phyloP scores from a whole-genome alignment of 2,113 vertebrate genomes.

The Porphyrio hochstetteri region DNA sequence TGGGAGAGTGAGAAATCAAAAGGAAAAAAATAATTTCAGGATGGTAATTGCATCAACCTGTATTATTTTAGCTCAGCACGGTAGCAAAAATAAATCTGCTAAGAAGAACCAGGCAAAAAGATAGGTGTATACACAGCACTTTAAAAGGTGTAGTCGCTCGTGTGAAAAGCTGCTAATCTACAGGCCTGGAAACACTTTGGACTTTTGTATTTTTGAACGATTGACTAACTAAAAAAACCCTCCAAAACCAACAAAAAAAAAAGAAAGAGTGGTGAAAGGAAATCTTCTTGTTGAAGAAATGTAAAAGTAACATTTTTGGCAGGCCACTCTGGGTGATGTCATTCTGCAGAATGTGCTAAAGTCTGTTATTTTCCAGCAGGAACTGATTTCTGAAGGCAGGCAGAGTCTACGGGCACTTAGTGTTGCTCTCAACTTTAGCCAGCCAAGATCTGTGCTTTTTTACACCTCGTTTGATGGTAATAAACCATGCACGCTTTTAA shows the following conservation, averaged over 20 bases:
- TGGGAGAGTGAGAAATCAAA: conserved; percentile 27
- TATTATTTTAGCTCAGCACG: conserved; percentile 40
- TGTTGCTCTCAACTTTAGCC: conserved; percentile 45
- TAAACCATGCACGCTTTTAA: background rate
- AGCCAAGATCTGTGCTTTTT: conserved; percentile 37
- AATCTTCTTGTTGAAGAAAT: conserved; percentile 70
- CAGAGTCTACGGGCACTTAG: conserved; percentile 54
- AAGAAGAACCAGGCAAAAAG: conserved; percentile 27
- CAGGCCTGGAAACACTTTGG: conserved; percentile 69
- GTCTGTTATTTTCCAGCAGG: conserved; percentile 70
- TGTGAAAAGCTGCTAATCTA: conserved; percentile 57
- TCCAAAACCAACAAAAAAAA: background rate
- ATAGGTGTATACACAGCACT: background rate
- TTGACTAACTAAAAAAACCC: background rate
- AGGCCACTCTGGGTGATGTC: conserved; percentile 63
- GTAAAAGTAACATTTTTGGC: conserved; percentile 76
- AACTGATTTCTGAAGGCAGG: conserved; percentile 42
- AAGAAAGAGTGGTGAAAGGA: conserved; percentile 52
- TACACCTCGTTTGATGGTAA: conserved; percentile 16
- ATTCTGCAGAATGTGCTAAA: conserved; percentile 68
- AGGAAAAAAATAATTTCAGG: background rate
- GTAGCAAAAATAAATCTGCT: conserved; percentile 37
- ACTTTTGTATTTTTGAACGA: conserved; percentile 44
- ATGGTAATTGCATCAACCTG: background rate
- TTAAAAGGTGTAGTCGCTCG: conserved; percentile 19